Percentiles rank a stretch among this genome's conserved stretches.
These are phyloP conservation scores for Platycercus adscitus DNA, from an alignment of 2,113 vertebrate species.

Conservation along the genomic window DNA sequence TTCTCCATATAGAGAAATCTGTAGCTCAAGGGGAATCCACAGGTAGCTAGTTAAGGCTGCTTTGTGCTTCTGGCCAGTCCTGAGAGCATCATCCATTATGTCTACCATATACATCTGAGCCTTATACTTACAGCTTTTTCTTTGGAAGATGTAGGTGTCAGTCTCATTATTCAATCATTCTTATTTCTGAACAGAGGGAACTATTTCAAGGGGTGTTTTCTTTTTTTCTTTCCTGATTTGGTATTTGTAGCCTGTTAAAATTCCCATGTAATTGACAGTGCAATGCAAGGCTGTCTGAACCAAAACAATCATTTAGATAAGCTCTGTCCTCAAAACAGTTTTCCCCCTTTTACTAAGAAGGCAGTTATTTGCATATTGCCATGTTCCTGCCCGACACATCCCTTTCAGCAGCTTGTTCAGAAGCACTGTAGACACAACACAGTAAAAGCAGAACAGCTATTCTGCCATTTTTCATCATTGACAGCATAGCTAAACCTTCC, in stretches of 20 bases:
- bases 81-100: neutral
- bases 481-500: neutral
- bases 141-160: neutral
- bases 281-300: constrained; percentile 8
- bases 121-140: neutral
- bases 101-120: neutral
- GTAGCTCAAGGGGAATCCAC: neutral
- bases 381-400: neutral
- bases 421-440: neutral
- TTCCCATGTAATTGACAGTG: constrained; percentile 32
- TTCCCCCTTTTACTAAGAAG: neutral
- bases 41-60: neutral
- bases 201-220: neutral
- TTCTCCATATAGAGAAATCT: neutral
- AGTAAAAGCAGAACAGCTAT: neutral
- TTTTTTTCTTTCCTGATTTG: neutral
- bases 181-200: constrained; percentile 32
- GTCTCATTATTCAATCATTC: constrained; percentile 19
- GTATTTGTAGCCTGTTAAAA: constrained; percentile 30
- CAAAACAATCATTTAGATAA: constrained; percentile 57
- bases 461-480: constrained; percentile 44
- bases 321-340: constrained; percentile 3
- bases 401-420: constrained; percentile 4
- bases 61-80: neutral
- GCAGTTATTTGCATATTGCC: neutral